Conservation (phyloP, 2,888 invertebrate genomes). For the Carterocephalus palaemon region DNA sequence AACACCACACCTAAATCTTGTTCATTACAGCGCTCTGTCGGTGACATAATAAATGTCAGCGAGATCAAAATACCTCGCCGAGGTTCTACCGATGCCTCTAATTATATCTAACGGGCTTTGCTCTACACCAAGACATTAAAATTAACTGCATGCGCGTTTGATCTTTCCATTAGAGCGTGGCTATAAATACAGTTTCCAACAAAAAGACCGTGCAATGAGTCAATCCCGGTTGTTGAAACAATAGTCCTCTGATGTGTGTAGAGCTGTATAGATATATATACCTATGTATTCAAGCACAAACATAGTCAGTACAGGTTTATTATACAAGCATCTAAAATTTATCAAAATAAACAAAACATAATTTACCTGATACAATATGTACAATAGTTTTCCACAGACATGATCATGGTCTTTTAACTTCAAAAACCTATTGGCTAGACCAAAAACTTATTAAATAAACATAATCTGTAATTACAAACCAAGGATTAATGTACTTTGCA, state of each 20-base stretch:
- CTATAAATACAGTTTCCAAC: constrained; percentile 68
- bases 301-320: too few relatives aligned
- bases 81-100: constrained; percentile 64
- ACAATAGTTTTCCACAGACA: too few relatives aligned
- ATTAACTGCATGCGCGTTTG: constrained; percentile 74
- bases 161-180: constrained; percentile 74
- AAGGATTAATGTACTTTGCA: too few relatives aligned
- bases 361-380: too few relatives aligned
- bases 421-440: not conserved
- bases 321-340: too few relatives aligned
- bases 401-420: not conserved
- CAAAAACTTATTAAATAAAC: too few relatives aligned
- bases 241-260: constrained; percentile 32
- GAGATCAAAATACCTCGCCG: constrained; percentile 61
- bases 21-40: constrained; percentile 30
- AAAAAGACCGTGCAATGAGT: constrained; percentile 64
- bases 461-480: constrained; percentile 18
- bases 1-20: not conserved
- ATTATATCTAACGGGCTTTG: constrained; percentile 71
- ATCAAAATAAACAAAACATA: too few relatives aligned
- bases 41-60: constrained; percentile 70
- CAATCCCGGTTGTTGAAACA: constrained; percentile 41
- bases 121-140: constrained; percentile 75
- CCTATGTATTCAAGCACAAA: too few relatives aligned
- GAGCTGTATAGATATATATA: too few relatives aligned